Conservation (phyloP, 2,888 invertebrate genomes). For the Bursaphelenchus okinawaensis region DNA sequence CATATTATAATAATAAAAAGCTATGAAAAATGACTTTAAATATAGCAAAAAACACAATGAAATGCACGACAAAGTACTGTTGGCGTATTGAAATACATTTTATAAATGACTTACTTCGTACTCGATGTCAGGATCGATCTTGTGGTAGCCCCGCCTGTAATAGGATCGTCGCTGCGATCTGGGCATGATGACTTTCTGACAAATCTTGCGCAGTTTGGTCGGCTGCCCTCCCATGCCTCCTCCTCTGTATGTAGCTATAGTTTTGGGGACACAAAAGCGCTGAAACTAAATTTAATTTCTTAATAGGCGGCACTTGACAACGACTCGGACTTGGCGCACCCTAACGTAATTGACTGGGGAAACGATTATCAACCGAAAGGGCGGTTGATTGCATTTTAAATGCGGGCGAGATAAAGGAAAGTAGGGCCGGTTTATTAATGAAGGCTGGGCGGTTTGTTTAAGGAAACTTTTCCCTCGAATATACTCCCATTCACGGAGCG, state of each 20-base stretch:
- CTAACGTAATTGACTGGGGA: background rate
- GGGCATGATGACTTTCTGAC: slow-evolving; percentile 14
- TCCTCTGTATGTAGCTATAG: too few relatives aligned
- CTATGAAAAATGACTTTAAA: too few relatives aligned
- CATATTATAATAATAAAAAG: too few relatives aligned
- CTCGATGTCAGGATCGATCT: background rate
- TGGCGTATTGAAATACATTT: too few relatives aligned
- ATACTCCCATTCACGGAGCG: too few relatives aligned
- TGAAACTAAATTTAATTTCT: background rate
- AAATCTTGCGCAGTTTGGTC: slow-evolving; percentile 21
- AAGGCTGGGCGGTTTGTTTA: background rate
- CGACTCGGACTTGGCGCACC: background rate
- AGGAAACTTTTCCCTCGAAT: background rate
- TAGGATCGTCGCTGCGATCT: background rate
- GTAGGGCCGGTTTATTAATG: too few relatives aligned
- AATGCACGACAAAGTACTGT: too few relatives aligned
- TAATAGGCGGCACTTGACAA: background rate
- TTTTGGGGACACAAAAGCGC: background rate
- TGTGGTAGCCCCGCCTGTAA: background rate
- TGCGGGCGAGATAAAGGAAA: background rate
- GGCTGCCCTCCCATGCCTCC: slow-evolving; percentile 21
- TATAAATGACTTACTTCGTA: background rate
- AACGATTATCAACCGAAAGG: background rate
- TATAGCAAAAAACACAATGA: too few relatives aligned
- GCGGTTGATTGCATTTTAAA: background rate